A percentile compares a stretch with the other conserved stretches of the same genome.
Conservation (phyloP, 2,888 invertebrate genomes). For the Perdita meconis region DNA sequence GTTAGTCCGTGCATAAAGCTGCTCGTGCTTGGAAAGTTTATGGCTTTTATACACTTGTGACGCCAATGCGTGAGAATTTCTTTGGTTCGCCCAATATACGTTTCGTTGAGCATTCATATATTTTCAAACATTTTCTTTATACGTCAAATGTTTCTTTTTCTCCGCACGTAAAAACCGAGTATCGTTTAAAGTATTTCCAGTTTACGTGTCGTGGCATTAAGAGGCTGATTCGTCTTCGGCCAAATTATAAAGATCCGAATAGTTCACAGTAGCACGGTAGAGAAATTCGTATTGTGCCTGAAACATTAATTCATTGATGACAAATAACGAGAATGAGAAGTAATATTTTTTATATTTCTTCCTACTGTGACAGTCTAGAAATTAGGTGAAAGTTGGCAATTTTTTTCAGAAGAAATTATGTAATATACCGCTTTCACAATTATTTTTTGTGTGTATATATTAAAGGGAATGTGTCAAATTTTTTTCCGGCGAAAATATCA, state of each 20-base stretch:
- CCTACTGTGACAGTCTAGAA: too few species aligned
- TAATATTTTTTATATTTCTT: too few species aligned
- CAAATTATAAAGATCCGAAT: conserved; percentile 93
- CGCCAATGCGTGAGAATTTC: conserved; percentile 62
- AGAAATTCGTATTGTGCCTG: conserved; percentile 97
- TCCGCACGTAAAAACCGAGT: conserved; percentile 49
- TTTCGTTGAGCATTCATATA: conserved; percentile 52
- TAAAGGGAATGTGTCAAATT: too few species aligned
- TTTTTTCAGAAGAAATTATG: too few species aligned
- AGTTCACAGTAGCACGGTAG: conserved; percentile 95
- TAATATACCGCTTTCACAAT: too few species aligned
- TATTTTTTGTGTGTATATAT: too few species aligned
- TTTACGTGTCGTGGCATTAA: conserved; percentile 69
- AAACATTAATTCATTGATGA: conserved; percentile 73
- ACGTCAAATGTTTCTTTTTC: conserved; percentile 50
- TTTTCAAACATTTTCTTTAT: conserved; percentile 40
- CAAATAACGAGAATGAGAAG: too few species aligned
- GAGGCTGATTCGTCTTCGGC: conserved; percentile 85
- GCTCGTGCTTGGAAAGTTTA: conserved; percentile 17
- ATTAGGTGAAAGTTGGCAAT: too few species aligned
- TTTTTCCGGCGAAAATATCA: too few species aligned
- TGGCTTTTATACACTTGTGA: conserved; percentile 29
- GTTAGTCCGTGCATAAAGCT: conserved; percentile 24
- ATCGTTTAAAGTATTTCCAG: conserved; percentile 38
- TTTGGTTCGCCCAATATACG: conserved; percentile 69